phyloP scores from a whole-genome alignment of 2,113 vertebrate species.

The Pterophyllum scalare region DNA sequence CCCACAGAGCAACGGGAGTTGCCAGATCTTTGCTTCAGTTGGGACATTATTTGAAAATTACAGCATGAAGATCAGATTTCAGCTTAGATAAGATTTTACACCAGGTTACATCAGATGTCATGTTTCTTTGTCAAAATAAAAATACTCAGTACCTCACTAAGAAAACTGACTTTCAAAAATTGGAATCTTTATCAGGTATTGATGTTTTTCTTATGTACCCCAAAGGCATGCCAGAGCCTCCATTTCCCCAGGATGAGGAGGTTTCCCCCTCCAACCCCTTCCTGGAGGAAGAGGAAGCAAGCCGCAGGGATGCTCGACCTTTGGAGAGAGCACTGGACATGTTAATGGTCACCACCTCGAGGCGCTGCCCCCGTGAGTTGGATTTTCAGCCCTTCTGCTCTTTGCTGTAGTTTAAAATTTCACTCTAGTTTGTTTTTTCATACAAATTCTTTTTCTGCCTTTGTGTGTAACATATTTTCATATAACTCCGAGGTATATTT shows the following conservation, averaged over 20 bases:
- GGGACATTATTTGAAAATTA: not conserved
- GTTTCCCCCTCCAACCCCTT: constrained; percentile 97
- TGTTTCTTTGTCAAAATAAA: not conserved
- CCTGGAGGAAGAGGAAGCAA: constrained; percentile 91
- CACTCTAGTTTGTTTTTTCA: not conserved
- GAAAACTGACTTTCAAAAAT: not conserved
- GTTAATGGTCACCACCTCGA: constrained; percentile 93
- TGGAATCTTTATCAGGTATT: not conserved
- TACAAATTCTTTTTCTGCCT: not conserved
- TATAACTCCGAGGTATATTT: too few species aligned
- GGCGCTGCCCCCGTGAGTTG: constrained; percentile 83
- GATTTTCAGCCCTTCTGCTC: not conserved
- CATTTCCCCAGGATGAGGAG: constrained; percentile 90
- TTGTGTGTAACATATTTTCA: too few species aligned
- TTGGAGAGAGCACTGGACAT: constrained; percentile 91
- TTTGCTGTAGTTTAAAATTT: not conserved
- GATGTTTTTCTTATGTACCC: not conserved
- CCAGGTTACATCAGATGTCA: not conserved
- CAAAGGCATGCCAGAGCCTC: constrained; percentile 90
- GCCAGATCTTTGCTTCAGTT: not conserved
- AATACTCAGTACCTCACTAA: not conserved
- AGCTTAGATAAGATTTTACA: too few species aligned
- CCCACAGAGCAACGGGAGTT: not conserved
- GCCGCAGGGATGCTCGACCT: constrained; percentile 88
- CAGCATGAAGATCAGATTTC: not conserved